phyloP scores from a whole-genome alignment of 2,797 vertebrate genomes.

The Gymnoscopelus microlampas region DNA sequence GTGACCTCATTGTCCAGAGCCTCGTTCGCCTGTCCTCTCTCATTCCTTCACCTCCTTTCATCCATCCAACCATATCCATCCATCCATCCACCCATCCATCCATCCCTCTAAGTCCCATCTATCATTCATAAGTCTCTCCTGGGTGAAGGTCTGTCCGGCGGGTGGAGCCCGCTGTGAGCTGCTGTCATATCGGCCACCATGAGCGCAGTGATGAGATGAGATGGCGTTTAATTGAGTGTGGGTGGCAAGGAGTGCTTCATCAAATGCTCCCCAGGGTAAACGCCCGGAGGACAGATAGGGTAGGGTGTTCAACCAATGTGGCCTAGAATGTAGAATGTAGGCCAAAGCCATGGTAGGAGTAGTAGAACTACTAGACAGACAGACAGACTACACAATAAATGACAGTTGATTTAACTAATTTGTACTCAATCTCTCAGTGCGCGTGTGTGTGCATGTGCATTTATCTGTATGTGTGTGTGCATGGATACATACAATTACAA shows the following conservation, averaged over 20 bases:
- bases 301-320: slow-evolving; percentile 21
- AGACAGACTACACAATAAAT: too few relatives aligned
- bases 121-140: slow-evolving; percentile 50
- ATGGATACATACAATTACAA: too few relatives aligned
- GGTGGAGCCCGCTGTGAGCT: slow-evolving; percentile 28
- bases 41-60: neutral
- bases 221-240: slow-evolving; percentile 45
- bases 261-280: slow-evolving; percentile 34
- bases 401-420: too few relatives aligned
- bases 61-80: neutral
- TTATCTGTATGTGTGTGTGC: too few relatives aligned
- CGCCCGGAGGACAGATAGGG: slow-evolving; percentile 11
- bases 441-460: too few relatives aligned
- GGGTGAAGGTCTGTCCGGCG: slow-evolving; percentile 14
- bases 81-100: slow-evolving; percentile 3
- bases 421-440: too few relatives aligned
- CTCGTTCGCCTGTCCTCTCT: slow-evolving; percentile 6
- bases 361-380: too few relatives aligned
- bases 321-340: neutral
- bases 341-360: too few relatives aligned
- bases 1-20: slow-evolving; percentile 26
- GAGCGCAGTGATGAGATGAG: slow-evolving; percentile 40
- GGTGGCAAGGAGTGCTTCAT: slow-evolving; percentile 21
- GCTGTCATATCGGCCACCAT: slow-evolving; percentile 33
- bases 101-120: slow-evolving; percentile 35